Percentiles rank a stretch among this genome's conserved stretches.
These are phyloP conservation scores for Ommatoiulus sabulosus DNA, from an alignment of 2,888 invertebrate genomes.

Conservation along the genomic window DNA sequence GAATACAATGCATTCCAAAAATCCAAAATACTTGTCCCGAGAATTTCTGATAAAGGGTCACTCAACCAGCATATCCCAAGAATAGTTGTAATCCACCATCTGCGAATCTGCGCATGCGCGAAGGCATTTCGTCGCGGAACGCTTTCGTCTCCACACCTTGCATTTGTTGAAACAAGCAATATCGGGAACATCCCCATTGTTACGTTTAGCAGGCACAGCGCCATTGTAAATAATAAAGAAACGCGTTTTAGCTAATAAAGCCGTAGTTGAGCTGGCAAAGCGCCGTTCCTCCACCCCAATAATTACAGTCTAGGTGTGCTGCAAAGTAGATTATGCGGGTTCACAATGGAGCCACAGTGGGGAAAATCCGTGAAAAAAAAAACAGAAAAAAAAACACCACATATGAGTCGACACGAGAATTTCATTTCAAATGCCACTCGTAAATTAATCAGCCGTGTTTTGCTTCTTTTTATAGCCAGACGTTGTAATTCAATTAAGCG, in stretches of 20 bases:
- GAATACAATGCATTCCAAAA: too few relatives aligned
- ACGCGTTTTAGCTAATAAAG: background rate
- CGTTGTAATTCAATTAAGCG: constrained; percentile 45
- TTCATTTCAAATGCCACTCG: constrained; percentile 47
- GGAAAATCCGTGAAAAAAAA: background rate
- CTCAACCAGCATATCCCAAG: too few relatives aligned
- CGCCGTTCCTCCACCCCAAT: constrained; percentile 21
- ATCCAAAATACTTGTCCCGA: too few relatives aligned
- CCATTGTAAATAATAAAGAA: constrained; percentile 1
- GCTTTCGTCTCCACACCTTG: too few relatives aligned
- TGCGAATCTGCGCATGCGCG: too few relatives aligned
- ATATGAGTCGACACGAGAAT: background rate
- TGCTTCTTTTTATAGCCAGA: constrained; percentile 33
- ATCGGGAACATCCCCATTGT: background rate
- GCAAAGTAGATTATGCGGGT: background rate
- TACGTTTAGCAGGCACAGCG: background rate
- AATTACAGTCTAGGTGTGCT: constrained; percentile 37
- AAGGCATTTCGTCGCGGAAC: too few relatives aligned
- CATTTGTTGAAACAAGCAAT: background rate
- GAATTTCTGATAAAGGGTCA: too few relatives aligned
- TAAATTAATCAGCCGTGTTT: constrained; percentile 48
- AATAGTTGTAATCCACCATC: too few relatives aligned
- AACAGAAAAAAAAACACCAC: background rate
- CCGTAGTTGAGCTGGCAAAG: constrained; percentile 15
- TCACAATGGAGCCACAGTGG: background rate